phyloP scores from a whole-genome alignment of 2,113 vertebrate genomes.

The Epinephelus moara region DNA sequence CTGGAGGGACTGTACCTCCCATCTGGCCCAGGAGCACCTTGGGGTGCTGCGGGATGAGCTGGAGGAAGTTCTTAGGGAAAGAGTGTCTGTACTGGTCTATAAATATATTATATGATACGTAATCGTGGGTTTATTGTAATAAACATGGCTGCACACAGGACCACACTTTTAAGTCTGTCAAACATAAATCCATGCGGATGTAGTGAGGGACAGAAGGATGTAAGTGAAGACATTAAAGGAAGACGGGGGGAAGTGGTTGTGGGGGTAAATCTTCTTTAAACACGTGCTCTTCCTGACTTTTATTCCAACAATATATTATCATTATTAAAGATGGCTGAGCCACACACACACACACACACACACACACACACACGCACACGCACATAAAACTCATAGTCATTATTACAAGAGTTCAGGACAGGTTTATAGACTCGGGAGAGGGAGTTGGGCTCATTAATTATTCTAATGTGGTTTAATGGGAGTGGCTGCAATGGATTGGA shows the following conservation, averaged over 20 bases:
- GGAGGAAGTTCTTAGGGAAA: conserved; percentile 15
- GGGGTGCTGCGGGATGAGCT: conserved; percentile 19
- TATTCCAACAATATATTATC: conserved; percentile 69
- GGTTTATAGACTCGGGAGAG: conserved; percentile 76
- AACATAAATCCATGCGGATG: conserved; percentile 43
- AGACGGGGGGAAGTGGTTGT: conserved; percentile 39
- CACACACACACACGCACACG: conserved; percentile 24
- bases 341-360: conserved; percentile 27
- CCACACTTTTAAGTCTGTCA: conserved; percentile 17
- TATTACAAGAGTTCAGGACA: conserved; percentile 67
- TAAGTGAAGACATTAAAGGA: conserved; percentile 26
- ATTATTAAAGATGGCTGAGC: conserved; percentile 64
- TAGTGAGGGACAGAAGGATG: conserved; percentile 26
- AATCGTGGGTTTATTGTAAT: conserved; percentile 27
- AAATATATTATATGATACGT: conserved; percentile 43
- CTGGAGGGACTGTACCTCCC: conserved; percentile 46
- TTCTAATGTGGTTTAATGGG: conserved; percentile 77
- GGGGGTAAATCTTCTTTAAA: conserved; percentile 71
- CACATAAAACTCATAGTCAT: conserved; percentile 63
- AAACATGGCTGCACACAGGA: conserved; percentile 39
- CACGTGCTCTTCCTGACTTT: conserved; percentile 59
- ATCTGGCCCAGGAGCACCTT: conserved; percentile 36
- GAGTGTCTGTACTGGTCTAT: conserved; percentile 19
- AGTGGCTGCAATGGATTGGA: conserved; percentile 57
- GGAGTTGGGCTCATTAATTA: conserved; percentile 78